These are phyloP conservation scores for Triplophysa rosa DNA, from an alignment of 2,113 vertebrate genomes.

Conservation along the genomic window DNA sequence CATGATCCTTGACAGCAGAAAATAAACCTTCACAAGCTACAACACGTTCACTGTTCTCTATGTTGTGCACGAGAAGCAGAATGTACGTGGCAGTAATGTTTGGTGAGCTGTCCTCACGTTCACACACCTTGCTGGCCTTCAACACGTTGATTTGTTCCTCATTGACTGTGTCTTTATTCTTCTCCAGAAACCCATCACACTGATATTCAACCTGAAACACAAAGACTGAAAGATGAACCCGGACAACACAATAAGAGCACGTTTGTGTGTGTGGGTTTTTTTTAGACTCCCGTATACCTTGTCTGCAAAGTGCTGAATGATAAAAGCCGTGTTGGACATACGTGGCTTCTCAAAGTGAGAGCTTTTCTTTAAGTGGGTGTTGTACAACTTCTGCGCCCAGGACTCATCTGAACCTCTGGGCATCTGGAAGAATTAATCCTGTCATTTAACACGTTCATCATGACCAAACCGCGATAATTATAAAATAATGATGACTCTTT, in stretches of 20 bases:
- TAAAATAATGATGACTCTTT: slow-evolving; percentile 10
- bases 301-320: slow-evolving; percentile 96
- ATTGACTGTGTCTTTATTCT: slow-evolving; percentile 98
- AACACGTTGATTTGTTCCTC: slow-evolving; percentile 95
- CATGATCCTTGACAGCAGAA: background rate
- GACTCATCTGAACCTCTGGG: slow-evolving; percentile 93
- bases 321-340: slow-evolving; percentile 93
- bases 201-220: slow-evolving; percentile 92
- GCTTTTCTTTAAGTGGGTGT: slow-evolving; percentile 88
- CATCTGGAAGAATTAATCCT: slow-evolving; percentile 79
- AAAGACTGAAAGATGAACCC: slow-evolving; percentile 28
- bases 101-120: background rate
- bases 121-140: slow-evolving; percentile 89
- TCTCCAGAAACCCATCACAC: slow-evolving; percentile 95
- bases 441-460: slow-evolving; percentile 8
- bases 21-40: slow-evolving; percentile 15
- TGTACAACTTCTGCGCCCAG: slow-evolving; percentile 97
- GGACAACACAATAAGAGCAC: background rate
- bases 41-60: slow-evolving; percentile 9
- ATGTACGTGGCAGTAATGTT: background rate
- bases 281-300: slow-evolving; percentile 74
- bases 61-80: background rate
- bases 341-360: slow-evolving; percentile 91
- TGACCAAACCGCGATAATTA: no score
- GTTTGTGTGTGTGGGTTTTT: background rate